Percentiles rank a stretch among this genome's conserved stretches.
phyloP scores from a whole-genome alignment of 2,113 vertebrate species.

The Nothobranchius kuhntae region DNA sequence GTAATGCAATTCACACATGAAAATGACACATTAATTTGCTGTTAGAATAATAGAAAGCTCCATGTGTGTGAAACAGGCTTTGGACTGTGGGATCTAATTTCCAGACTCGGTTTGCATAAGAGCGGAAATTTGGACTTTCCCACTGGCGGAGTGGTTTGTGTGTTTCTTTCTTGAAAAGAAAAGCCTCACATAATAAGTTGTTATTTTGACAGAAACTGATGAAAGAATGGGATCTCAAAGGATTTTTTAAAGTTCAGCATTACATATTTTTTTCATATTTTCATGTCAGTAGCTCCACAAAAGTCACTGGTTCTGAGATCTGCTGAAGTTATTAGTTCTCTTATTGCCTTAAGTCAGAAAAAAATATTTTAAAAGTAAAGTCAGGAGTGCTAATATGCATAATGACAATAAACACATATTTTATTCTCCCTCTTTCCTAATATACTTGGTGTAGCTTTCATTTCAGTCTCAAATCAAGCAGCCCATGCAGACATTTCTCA shows the following conservation, averaged over 20 bases:
- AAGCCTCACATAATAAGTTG: background rate
- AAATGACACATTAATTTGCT: background rate
- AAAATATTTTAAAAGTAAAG: background rate
- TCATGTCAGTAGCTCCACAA: conserved; percentile 7
- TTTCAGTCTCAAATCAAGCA: conserved; percentile 14
- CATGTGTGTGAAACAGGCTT: background rate
- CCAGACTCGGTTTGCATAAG: conserved; percentile 13
- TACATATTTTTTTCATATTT: background rate
- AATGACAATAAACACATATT: conserved; percentile 9
- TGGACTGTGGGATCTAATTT: conserved; percentile 31
- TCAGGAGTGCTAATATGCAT: background rate
- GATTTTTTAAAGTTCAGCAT: conserved; percentile 4
- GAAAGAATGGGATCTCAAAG: background rate
- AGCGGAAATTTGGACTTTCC: conserved; percentile 19
- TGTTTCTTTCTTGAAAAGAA: conserved; percentile 2
- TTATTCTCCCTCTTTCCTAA: background rate
- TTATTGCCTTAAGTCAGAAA: background rate
- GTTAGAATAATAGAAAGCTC: background rate
- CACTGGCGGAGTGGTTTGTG: background rate
- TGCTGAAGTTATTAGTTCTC: background rate
- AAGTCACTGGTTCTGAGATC: background rate
- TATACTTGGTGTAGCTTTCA: conserved; percentile 7
- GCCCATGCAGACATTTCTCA: conserved; percentile 17
- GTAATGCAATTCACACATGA: conserved; percentile 2
- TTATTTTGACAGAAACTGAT: conserved; percentile 1